Evolutionary conservation across 2,113 vertebrate species (phyloP), one percentile per base, ranked within the genome.

Genomic region (Stigmatopora argus): DNA sequence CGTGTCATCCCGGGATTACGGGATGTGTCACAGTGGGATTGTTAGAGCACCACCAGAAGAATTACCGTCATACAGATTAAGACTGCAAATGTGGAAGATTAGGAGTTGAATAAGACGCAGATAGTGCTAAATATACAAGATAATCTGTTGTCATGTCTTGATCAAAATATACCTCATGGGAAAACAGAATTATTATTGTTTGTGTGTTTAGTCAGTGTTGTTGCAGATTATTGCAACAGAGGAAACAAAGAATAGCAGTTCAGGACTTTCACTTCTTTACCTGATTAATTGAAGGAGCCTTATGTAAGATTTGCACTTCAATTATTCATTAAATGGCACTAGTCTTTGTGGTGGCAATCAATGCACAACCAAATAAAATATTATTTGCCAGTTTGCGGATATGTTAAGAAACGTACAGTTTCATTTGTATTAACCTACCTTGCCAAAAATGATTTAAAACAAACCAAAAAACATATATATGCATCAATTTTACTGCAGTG

Each of bases 51-150:
- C 38, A 71, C 75, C 0, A 73, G 70, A 78, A 85, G 83, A 79
- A 77, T 80, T 73, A 75, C 68, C 64, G 60, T 74, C 70, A 73
- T 77, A 67, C 62, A 55, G 77, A 56, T 65, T 73, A 65, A 81
- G 86, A 87, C 89, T 87, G 87, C 67, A 81, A 73, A 75, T 84
- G 82, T 86, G 82, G 88, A 88, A 61, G 59, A 61, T 90, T 88
- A 90, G 69, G 79, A 82, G 70, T 47, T 47, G 71, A 78, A 71
- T 75, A 79, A 89, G 60, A 83, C 23, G 64, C 71, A 77, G 78
- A 87, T 77, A 82, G 84, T 88, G 85, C 77, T 83, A 90, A 85
- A 83, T 85, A 83, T 72, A 70, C 76, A 44, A 65, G 78, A 83
- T 87, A 83, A 89, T 89, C 86, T 80, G 77, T 79, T 72, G 31